Evolutionary conservation across 2,113 vertebrate genomes (phyloP).

Genomic region (Ploceus nigricollis): DNA sequence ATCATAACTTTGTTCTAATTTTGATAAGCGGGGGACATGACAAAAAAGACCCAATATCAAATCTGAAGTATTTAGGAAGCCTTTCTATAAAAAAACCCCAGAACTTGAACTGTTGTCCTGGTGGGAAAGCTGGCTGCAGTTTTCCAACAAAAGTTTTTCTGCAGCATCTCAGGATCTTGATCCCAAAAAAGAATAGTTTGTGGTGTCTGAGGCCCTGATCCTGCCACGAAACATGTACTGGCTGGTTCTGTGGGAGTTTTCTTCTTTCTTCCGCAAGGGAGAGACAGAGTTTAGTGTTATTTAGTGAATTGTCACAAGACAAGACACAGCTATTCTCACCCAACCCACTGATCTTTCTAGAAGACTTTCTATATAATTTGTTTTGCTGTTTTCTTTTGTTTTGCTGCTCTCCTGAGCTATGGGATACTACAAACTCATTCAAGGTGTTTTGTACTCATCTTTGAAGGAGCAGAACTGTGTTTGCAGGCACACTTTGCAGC

Average conservation of each 20-base stretch:
- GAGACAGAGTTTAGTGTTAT: neutral
- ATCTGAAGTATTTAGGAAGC: neutral
- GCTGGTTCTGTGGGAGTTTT: neutral
- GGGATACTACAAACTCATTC: neutral
- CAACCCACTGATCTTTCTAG: constrained; percentile 40
- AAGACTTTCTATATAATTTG: neutral
- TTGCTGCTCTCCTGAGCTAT: neutral
- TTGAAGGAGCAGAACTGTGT: neutral
- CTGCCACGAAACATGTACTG: neutral
- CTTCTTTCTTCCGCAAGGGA: neutral
- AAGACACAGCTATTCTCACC: constrained; percentile 1
- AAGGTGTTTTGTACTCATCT: neutral
- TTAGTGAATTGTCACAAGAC: constrained; percentile 9
- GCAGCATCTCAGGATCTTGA: neutral
- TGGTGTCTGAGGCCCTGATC: constrained; percentile 10
- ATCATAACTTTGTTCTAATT: neutral
- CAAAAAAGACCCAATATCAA: neutral
- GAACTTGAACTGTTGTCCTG: neutral
- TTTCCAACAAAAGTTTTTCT: neutral
- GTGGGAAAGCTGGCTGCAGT: neutral
- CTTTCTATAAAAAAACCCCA: neutral
- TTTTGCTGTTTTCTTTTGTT: neutral
- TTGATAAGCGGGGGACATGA: neutral
- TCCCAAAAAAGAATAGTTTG: neutral
- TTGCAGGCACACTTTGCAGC: neutral